A percentile compares a stretch with the other conserved stretches of the same genome.
phyloP scores from a whole-genome alignment of 2,797 vertebrate species.

The Acipenser transmontanus region DNA sequence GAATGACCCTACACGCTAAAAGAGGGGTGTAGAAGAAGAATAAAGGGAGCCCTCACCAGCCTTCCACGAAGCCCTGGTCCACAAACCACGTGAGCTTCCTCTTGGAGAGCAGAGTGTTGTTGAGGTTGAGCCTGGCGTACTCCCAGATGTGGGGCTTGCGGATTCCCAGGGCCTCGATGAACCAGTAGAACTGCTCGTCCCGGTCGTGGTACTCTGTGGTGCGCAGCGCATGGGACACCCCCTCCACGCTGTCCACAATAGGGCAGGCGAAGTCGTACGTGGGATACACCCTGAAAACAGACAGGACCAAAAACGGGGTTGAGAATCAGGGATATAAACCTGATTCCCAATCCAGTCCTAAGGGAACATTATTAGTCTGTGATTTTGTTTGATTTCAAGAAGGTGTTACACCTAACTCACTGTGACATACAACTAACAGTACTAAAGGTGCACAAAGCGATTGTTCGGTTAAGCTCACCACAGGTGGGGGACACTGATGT shows the following conservation, averaged over 20 bases:
- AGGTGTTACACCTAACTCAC: too few species aligned
- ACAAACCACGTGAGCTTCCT: slow-evolving; percentile 98
- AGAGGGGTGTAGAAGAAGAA: background rate
- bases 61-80: slow-evolving; percentile 90
- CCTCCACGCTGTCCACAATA: slow-evolving; percentile 94
- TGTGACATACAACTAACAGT: too few species aligned
- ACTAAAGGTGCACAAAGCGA: too few species aligned
- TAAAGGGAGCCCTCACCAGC: slow-evolving; percentile 70
- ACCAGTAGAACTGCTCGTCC: slow-evolving; percentile 95
- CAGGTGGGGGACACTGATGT: too few species aligned
- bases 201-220: slow-evolving; percentile 97
- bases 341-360: too few species aligned
- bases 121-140: slow-evolving; percentile 91
- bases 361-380: too few species aligned
- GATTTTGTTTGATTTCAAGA: too few species aligned
- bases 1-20: too few species aligned
- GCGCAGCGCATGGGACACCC: slow-evolving; percentile 89
- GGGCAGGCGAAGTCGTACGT: slow-evolving; percentile 97
- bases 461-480: too few species aligned
- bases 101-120: slow-evolving; percentile 95
- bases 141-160: slow-evolving; percentile 94
- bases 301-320: background rate
- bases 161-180: slow-evolving; percentile 80
- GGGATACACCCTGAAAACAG: slow-evolving; percentile 74
- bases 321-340: background rate